Evolutionary conservation across 2,888 invertebrate genomes (phyloP).

Genomic region (Tuberolachnus salignus): DNA sequence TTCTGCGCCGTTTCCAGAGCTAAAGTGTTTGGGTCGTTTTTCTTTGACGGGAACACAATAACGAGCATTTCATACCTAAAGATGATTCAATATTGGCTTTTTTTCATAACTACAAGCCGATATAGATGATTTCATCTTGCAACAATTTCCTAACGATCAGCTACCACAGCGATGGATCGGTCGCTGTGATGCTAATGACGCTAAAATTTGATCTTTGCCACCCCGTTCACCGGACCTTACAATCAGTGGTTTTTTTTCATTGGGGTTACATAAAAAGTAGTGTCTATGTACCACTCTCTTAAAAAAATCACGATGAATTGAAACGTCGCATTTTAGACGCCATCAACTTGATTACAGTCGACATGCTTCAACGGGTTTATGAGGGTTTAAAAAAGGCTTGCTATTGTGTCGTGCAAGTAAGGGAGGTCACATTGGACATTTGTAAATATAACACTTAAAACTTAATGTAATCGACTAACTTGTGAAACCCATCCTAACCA

Average conservation of each 20-base stretch:
- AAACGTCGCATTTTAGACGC: constrained; percentile 9
- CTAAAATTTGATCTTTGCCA: background rate
- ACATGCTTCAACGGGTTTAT: background rate
- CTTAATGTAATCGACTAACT: background rate
- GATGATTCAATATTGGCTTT: background rate
- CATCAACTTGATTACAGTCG: constrained; percentile 18
- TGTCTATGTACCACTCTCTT: background rate
- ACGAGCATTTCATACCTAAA: background rate
- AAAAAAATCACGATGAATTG: constrained; percentile 10
- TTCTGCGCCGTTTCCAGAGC: background rate
- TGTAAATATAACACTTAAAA: background rate
- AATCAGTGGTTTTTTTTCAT: constrained; percentile 6
- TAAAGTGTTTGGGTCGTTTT: background rate
- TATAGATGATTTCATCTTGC: too few species aligned
- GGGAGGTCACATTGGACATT: constrained; percentile 11
- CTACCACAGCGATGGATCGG: constrained; percentile 17
- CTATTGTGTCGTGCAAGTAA: constrained; percentile 1
- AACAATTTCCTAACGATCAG: background rate
- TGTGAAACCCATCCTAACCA: background rate
- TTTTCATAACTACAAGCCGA: background rate
- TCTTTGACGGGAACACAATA: too few species aligned
- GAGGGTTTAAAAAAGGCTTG: background rate
- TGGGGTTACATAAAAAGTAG: constrained; percentile 15
- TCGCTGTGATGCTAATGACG: constrained; percentile 14
- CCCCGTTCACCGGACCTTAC: background rate